A percentile compares a stretch with the other conserved stretches of the same genome.
These are phyloP conservation scores for Ypsolopha sequella DNA, from an alignment of 2,888 invertebrate species.

Conservation along the genomic window DNA sequence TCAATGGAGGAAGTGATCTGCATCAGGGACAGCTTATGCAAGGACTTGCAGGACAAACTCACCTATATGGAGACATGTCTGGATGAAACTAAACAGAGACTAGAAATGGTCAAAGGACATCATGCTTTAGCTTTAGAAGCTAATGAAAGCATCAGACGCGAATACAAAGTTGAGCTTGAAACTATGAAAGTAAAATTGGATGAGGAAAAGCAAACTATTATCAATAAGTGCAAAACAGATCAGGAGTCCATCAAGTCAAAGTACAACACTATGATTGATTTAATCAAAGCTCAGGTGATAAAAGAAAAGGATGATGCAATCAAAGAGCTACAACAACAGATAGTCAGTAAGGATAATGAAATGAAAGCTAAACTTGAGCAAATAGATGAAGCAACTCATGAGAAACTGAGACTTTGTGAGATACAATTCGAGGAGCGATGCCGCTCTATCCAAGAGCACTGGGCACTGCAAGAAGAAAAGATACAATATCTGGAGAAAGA, in stretches of 20 bases:
- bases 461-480: conserved; percentile 40
- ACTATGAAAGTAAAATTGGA: conserved; percentile 51
- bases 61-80: conserved; percentile 39
- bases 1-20: conserved; percentile 54
- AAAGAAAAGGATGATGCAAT: conserved; percentile 48
- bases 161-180: conserved; percentile 59
- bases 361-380: conserved; percentile 61
- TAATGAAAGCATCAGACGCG: conserved; percentile 61
- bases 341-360: conserved; percentile 42
- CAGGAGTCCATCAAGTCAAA: conserved; percentile 45
- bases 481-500: conserved; percentile 42
- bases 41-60: conserved; percentile 56
- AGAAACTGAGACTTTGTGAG: conserved; percentile 56
- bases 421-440: conserved; percentile 61
- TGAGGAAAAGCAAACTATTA: conserved; percentile 52
- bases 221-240: conserved; percentile 42
- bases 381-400: conserved; percentile 52
- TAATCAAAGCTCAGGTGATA: conserved; percentile 37
- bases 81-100: conserved; percentile 51
- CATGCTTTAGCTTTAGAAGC: conserved; percentile 61
- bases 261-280: conserved; percentile 39
- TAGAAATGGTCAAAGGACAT: conserved; percentile 64
- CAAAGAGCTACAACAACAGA: conserved; percentile 38
- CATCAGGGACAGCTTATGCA: conserved; percentile 54
- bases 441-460: conserved; percentile 44